phyloP scores from a whole-genome alignment of 2,888 invertebrate genomes.

The Chironomus tentans region DNA sequence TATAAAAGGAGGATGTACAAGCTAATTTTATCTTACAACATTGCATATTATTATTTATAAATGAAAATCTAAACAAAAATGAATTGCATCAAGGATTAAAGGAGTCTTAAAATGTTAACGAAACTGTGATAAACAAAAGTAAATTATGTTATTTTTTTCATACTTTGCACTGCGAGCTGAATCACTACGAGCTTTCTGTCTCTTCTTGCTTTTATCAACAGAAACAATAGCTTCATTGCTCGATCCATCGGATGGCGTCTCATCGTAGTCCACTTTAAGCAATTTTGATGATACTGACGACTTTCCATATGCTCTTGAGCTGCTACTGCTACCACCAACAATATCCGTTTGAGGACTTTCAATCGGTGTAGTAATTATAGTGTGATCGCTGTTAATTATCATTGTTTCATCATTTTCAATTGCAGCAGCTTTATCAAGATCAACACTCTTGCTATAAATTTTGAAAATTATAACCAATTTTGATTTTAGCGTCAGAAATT shows the following conservation, averaged over 20 bases:
- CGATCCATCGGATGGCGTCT: constrained; percentile 8
- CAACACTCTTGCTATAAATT: constrained; percentile 11
- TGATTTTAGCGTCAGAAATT: background rate
- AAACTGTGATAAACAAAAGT: too few species aligned
- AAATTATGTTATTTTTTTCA: background rate
- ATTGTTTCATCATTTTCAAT: constrained; percentile 24
- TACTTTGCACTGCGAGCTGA: constrained; percentile 22
- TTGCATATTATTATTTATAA: background rate
- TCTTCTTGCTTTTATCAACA: constrained; percentile 7
- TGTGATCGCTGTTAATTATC: constrained; percentile 24
- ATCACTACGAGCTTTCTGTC: constrained; percentile 13
- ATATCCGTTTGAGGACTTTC: constrained; percentile 11
- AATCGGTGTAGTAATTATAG: constrained; percentile 19
- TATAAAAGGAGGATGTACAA: background rate
- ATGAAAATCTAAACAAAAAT: background rate
- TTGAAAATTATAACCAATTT: constrained; percentile 1
- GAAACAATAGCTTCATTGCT: background rate
- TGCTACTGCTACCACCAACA: background rate
- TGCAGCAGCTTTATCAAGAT: constrained; percentile 18
- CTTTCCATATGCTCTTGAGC: background rate
- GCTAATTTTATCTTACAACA: background rate
- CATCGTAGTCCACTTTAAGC: background rate
- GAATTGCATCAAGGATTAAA: too few species aligned
- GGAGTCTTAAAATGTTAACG: background rate
- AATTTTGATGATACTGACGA: background rate